Percentiles rank a stretch among this genome's conserved stretches.
Conservation (phyloP, 2,797 vertebrate species). For the Chelon labrosus region DNA sequence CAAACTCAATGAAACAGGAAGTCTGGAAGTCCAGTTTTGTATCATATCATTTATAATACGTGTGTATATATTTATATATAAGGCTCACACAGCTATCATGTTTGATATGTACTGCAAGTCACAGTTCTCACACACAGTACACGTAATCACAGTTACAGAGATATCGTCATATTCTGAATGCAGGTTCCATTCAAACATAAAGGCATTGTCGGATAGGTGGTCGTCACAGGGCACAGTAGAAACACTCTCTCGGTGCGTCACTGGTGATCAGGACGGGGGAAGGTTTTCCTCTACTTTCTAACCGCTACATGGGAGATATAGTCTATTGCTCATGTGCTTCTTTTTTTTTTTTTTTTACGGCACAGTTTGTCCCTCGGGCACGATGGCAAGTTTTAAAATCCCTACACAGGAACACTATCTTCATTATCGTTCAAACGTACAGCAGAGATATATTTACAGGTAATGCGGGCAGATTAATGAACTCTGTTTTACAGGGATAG, state of each 20-base stretch:
- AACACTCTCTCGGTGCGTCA: conserved; percentile 28
- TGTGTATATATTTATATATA: conserved; percentile 36
- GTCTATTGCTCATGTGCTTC: conserved; percentile 39
- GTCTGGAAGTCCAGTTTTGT: conserved; percentile 62
- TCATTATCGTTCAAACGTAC: conserved; percentile 46
- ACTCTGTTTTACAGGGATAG: too few relatives aligned
- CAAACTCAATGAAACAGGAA: conserved; percentile 24
- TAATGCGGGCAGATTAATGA: too few relatives aligned
- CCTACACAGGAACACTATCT: conserved; percentile 32
- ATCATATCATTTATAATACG: conserved; percentile 21
- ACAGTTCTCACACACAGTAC: conserved; percentile 72
- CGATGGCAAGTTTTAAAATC: conserved; percentile 10
- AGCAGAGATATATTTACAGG: conserved; percentile 12
- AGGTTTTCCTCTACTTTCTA: conserved; percentile 24
- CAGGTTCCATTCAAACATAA: conserved; percentile 62
- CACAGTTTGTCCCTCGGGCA: conserved; percentile 3
- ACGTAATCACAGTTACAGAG: conserved; percentile 78
- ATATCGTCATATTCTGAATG: conserved; percentile 66
- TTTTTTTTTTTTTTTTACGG: neutral
- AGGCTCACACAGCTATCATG: conserved; percentile 77
- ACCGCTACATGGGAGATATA: conserved; percentile 23
- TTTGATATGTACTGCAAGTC: conserved; percentile 69
- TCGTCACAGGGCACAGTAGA: conserved; percentile 65
- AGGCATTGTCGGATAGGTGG: conserved; percentile 73
- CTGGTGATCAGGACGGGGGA: conserved; percentile 30